Evolutionary conservation across 37 sponge, comb jelly and placozoan genomes (phyloP).

Genomic region (Dysidea cf. avara): DNA sequence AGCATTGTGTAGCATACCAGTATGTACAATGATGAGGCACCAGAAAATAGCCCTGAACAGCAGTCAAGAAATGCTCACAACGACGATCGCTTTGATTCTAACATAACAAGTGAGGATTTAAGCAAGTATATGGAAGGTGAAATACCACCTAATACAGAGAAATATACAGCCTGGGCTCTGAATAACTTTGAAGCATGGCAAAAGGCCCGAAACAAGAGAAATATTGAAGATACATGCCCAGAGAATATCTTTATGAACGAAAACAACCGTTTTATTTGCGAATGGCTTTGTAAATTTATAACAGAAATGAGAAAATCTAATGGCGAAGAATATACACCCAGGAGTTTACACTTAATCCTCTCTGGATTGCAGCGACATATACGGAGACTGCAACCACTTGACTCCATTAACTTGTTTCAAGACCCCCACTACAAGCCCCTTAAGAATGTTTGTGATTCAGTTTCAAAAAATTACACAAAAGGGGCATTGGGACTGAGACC

Average conservation of each 20-base stretch:
- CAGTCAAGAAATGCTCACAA: too few species aligned
- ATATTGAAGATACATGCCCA: not conserved
- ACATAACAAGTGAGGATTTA: too few species aligned
- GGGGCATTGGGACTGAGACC: conserved; percentile 1
- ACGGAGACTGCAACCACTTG: not conserved
- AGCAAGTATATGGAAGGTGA: too few species aligned
- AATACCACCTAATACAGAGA: conserved; percentile 1
- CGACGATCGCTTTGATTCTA: too few species aligned
- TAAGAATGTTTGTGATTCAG: not conserved
- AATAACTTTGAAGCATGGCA: conserved; percentile 11
- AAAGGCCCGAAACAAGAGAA: not conserved
- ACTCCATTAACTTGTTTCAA: not conserved
- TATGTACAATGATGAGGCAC: too few species aligned
- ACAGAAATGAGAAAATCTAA: conserved; percentile 1
- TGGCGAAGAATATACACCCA: conserved; percentile 6
- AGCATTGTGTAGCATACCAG: too few species aligned
- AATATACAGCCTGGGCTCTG: conserved; percentile 10
- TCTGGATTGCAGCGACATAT: conserved; percentile 2
- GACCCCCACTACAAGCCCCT: not conserved
- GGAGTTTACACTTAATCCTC: not conserved
- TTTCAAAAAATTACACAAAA: not conserved
- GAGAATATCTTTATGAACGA: not conserved
- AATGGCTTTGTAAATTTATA: not conserved
- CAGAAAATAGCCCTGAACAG: too few species aligned
- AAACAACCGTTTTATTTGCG: not conserved